Evolutionary conservation across 2,888 invertebrate genomes (phyloP).

Genomic region (Amphimallon solstitiale): DNA sequence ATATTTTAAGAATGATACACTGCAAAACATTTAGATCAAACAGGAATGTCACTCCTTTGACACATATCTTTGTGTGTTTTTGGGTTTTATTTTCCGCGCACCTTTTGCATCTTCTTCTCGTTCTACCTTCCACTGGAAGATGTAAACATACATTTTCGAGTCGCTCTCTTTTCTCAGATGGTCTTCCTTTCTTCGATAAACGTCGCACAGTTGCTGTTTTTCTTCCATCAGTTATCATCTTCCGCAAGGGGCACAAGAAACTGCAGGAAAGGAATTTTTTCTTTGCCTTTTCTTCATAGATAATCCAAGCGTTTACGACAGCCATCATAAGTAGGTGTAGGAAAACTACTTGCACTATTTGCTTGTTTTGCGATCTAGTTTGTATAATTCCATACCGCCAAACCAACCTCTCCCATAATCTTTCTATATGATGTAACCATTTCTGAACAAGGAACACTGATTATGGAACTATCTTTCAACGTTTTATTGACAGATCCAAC

Average conservation of each 20-base stretch:
- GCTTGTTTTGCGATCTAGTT: too few species aligned
- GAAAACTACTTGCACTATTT: too few species aligned
- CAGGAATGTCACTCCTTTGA: too few species aligned
- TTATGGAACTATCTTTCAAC: constrained; percentile 50
- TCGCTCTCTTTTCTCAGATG: constrained; percentile 14
- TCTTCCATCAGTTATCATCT: constrained; percentile 28
- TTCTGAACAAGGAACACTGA: constrained; percentile 15
- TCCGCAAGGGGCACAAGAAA: too few species aligned
- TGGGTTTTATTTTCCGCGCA: too few species aligned
- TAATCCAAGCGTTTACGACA: not conserved
- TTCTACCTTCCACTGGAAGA: too few species aligned
- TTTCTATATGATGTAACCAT: constrained; percentile 32
- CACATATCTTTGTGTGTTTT: too few species aligned
- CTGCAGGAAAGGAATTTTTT: constrained; percentile 4
- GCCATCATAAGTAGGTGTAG: too few species aligned
- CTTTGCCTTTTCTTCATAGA: not conserved
- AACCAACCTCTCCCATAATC: constrained; percentile 26
- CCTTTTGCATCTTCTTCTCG: constrained; percentile 39
- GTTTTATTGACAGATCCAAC: too few species aligned
- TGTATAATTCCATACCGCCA: constrained; percentile 3
- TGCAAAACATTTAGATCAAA: too few species aligned
- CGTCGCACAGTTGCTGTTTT: constrained; percentile 32
- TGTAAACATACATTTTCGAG: constrained; percentile 32
- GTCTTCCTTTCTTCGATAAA: constrained; percentile 21
- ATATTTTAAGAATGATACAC: too few species aligned